Conservation (phyloP, 2,888 invertebrate genomes). For the Helleia helle region DNA sequence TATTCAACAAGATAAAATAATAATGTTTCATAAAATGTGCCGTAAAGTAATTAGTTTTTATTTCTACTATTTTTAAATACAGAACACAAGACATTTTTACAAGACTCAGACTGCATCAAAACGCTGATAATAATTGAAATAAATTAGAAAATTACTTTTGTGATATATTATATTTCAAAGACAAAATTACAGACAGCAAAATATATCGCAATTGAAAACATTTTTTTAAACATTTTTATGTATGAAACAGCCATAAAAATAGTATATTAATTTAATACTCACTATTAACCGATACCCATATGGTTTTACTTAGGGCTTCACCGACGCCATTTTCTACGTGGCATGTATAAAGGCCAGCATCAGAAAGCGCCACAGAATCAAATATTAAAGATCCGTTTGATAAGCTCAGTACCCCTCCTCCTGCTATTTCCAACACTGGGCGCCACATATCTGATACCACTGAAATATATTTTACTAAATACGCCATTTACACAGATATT, state of each 20-base stretch:
- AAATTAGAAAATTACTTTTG: no score
- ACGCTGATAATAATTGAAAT: no score
- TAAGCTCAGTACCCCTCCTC: conserved; percentile 61
- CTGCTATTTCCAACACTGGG: conserved; percentile 63
- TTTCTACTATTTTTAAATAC: no score
- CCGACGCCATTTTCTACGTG: conserved; percentile 70
- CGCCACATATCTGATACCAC: conserved; percentile 60
- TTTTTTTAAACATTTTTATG: no score
- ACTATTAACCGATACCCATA: conserved; percentile 69
- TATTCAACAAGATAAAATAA: no score
- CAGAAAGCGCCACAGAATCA: conserved; percentile 58
- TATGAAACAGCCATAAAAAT: not conserved
- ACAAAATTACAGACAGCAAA: not conserved
- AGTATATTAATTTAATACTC: conserved; percentile 29
- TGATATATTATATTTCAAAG: not conserved
- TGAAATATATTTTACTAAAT: no score
- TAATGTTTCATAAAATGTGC: no score
- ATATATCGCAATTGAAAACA: not conserved
- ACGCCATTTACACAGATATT: no score
- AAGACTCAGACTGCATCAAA: no score
- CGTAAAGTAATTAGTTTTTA: no score
- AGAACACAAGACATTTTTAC: no score
- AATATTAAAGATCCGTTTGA: conserved; percentile 65
- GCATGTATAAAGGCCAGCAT: conserved; percentile 63
- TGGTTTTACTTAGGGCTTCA: conserved; percentile 61